Base-by-base conservation (phyloP, 2,888 invertebrate genomes). In the Pyrrhia umbra region DNA sequence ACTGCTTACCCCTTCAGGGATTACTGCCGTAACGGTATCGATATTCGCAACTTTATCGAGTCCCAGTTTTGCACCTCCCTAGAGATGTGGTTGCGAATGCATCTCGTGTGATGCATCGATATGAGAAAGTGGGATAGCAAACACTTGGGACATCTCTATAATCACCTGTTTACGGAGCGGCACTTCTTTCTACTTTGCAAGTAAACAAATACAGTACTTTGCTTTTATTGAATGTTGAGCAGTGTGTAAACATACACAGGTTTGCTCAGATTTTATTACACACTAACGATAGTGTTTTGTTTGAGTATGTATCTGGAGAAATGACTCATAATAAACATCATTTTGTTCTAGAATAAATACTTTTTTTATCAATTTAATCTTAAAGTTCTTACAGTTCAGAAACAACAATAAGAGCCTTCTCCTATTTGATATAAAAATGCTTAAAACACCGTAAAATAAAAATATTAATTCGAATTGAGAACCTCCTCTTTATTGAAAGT, bases 41-140 rank as follows among this genome's bases (percentile, higher is more conserved):
- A 74, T 77, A 76, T 64, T 73, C 64, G 54, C 62, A 70, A 79
- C 62, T 73, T 63, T 76, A 76, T 81, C 63, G 73, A 68, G 54
- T 67, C 73, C 59, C 73, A 68, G 79, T 70, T 73, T 43, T 34
- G 46, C 9, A 25, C 61, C 21, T 74, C 79, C 68, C 79, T 55
- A 56, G 77, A 55, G 79, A 18, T 74, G 86, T 80, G 88, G 89
- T 85, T 83, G 82, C 83, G 87, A 87, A 89, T 92, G 92, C 91
- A 91, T 88, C 85, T 80, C 81, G 57, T 16, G 84, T 89, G 91
- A 90, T 91, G 90, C 89, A 92, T 92, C 88, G 89, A 86, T 87
- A 88, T 87, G 87, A 88, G 89, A 87, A 90, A 90, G 90, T 86
- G 77, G 85, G 84, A 86, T 87, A 72, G 73, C 20, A 68, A 80